Base-by-base conservation (phyloP, 2,113 vertebrate genomes). In the Corynorhinus townsendii region DNA sequence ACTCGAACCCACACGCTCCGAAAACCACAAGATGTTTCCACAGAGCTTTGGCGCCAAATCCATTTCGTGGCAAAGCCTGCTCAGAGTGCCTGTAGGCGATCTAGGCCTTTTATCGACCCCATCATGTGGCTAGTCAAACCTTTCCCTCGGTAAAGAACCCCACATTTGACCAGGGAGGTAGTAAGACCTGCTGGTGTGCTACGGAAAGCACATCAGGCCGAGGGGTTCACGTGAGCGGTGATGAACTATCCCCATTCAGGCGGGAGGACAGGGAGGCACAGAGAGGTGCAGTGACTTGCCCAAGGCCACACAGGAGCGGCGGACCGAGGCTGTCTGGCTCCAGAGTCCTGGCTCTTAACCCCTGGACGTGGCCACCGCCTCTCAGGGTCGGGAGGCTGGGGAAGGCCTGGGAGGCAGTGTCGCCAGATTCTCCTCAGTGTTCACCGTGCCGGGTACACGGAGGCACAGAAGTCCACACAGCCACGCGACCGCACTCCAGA, bases 381-480 rank as follows among this genome's bases (percentile, higher is more conserved):
- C 7, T 40, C 35, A 10, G 76, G 24, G 14, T 40, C 14, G 33
- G n/a, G n/a, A 33, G 20, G n/a, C 30, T 12, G 90, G 52, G 75
- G 45, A 3, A 16, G 38, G 26, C 64, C 0, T 0, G 20, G 47
- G 30, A 24, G 12, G 22, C 20, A 52, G 72, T 12, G 30, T 68
- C 9, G 19, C 1, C 11, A 26, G 64, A 14, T 22, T n/a, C 14
- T 66, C 52, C n/a, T 49, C 49, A 17, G 1, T 15, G 28, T 22
- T 73, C 5, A 11, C 38, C 0, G 0, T 2, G 26, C 54, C 1
- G 0, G 19, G 20, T 2, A 10, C 24, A 20, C 54, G 8, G 79
- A 90, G 59, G 19, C 30, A 24, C 11, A 5, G n/a, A 33, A 26
- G 68, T 35, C 14, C 24, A 7, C 2, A 0, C 10, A 19, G 87